Percentiles rank a stretch among this genome's conserved stretches.
These are phyloP conservation scores for Dipodomys spectabilis DNA, from an alignment of 2,113 vertebrate species.

Conservation along the genomic window DNA sequence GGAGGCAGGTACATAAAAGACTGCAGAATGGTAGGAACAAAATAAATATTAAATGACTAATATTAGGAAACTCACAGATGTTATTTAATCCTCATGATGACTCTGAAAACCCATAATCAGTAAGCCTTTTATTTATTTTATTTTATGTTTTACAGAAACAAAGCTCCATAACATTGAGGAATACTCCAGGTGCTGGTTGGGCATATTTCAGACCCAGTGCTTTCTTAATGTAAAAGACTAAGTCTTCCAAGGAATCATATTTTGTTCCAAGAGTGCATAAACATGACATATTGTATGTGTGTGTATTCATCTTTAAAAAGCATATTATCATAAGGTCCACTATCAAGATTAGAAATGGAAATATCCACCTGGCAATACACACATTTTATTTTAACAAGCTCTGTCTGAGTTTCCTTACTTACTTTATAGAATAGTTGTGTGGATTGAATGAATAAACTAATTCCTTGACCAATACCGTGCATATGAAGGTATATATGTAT, in stretches of 20 bases:
- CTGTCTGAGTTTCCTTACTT: not conserved
- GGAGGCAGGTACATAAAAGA: not conserved
- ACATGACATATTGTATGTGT: not conserved
- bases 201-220: too few species aligned
- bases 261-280: too few species aligned
- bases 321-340: not conserved
- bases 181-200: too few species aligned
- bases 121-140: too few species aligned
- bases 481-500: not conserved
- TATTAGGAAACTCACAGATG: conserved; percentile 6
- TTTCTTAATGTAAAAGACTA: too few species aligned
- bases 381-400: not conserved
- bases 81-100: not conserved
- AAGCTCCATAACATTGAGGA: too few species aligned
- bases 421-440: not conserved
- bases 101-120: too few species aligned
- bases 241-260: too few species aligned
- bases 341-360: conserved; percentile 40
- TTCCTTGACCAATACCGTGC: not conserved
- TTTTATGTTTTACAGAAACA: too few species aligned
- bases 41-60: not conserved
- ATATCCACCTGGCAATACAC: not conserved
- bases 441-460: conserved; percentile 32
- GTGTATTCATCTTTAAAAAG: conserved; percentile 44
- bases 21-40: not conserved